Evolutionary conservation across 2,797 vertebrate species (phyloP), one percentile per base, ranked within the genome.

Genomic region (Galaxias olidus): DNA sequence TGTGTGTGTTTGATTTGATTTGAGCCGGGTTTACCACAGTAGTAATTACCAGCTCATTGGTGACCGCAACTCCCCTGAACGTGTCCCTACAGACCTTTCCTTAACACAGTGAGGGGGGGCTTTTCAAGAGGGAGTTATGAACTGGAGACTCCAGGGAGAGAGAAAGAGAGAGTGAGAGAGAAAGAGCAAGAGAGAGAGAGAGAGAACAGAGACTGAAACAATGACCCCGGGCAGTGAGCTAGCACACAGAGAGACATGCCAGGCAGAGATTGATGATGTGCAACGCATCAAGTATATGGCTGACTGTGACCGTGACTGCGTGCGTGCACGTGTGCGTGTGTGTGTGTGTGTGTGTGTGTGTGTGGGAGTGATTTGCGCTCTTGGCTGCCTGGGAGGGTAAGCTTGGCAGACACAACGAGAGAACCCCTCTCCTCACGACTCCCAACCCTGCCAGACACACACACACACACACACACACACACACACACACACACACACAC

Each of bases 401-500:
- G 54, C 76, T 66, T 46, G 62, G 62, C 62, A 64, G 62, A 55
- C 18, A 14, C 15, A 43, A 40, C 42, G 19, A 55, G 62, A 64
- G 42, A 64, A 63, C 12, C 52, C 52, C 19, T 58, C 43, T 68
- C 79, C 79, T 76, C 81, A 84, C 84, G 71, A 80, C 60, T 63
- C 71, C 12, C 53, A 68, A 69, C 66, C 60, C 72, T 77, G 60
- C 73, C 45, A 42, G 44, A 40, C 51, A 30, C 54, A 17, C 8
- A 53, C 64, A 65, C 43, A 66, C 64, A 73, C 52, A 61, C 40
- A 61, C 18, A 19, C 58, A 63, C 61, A 42, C 43, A 56, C 18
- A 58, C 47, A 51, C 54, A 41, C 48, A 63, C 46, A 57, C 53
- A 68, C 49, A 65, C 63, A 67, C 20, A 15, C 47, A 68, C 53